Evolutionary conservation across 2,113 vertebrate species (phyloP), one percentile per base, ranked within the genome.

Genomic region (Barbus barbus): DNA sequence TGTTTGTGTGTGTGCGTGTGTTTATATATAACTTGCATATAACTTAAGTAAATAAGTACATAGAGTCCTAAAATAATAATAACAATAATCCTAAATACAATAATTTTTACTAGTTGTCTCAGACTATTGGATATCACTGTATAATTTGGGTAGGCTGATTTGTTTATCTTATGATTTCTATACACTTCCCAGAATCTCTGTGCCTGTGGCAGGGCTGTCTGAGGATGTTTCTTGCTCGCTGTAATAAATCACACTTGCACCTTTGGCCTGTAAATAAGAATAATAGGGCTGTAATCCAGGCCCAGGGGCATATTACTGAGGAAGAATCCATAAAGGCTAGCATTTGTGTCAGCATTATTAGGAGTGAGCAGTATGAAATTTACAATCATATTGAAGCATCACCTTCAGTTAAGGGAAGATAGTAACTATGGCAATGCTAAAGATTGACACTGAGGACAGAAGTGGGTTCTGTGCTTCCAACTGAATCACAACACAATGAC

Each of bases 301-400:
- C 86, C 63, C 60, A 60, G 22, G 72, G 86, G 63, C 65, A 82
- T 87, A 84, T 78, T 58, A 73, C 51, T 77, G 73, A 75, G 56
- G 44, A 84, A 77, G 61, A 58, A 84, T 73, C 83, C 83, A 87
- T 87, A 84, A 82, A 82, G 61, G 51, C 31, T 82, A 73, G 80
- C 83, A 84, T 84, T 84, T 78, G 72, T 84, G 63, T 87, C 86
- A 87, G 78, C 78, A 82, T 84, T 87, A 82, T 82, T 78, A 84
- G 78, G 75, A 80, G 63, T 61, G 82, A 77, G 82, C 60, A 16
- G 78, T 58, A 31, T 82, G 31, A 87, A 82, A 87, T 84, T 84
- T 61, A 84, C 31, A 26, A 33, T 65, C 24, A 58, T 78, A 84
- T 26, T 81, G 28, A 87, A 58, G 18, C 28, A 71, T 76, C 36